A percentile compares a stretch with the other conserved stretches of the same genome.
These are phyloP conservation scores for Lophotis ruficrista DNA, from an alignment of 2,113 vertebrate species.

Conservation along the genomic window DNA sequence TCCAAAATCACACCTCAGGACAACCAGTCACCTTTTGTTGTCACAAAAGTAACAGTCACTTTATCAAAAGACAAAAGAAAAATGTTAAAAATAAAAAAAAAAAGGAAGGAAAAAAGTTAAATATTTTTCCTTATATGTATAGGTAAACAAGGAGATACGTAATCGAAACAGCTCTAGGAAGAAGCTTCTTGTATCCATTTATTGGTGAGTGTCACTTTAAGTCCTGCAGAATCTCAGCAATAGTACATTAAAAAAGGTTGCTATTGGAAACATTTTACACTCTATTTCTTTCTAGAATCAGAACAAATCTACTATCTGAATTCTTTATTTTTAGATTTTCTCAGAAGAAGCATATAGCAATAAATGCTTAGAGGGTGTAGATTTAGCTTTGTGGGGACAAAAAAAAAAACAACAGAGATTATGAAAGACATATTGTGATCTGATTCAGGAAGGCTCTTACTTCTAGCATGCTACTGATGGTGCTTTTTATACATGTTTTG, in stretches of 20 bases:
- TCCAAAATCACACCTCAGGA: not conserved
- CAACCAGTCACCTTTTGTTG: not conserved
- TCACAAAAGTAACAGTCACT: not conserved
- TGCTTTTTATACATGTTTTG: not conserved
- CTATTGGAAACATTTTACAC: not conserved
- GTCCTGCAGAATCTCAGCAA: not conserved
- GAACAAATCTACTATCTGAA: not conserved
- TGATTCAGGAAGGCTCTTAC: not conserved
- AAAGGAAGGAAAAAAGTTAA: not conserved
- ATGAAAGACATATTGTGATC: not conserved
- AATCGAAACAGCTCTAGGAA: not conserved
- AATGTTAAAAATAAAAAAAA: not conserved
- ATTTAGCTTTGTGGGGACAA: not conserved
- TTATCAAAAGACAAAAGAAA: not conserved
- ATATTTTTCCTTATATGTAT: not conserved
- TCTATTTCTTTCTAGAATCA: not conserved
- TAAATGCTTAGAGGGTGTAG: not conserved
- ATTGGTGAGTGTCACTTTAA: not conserved
- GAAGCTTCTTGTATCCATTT: not conserved
- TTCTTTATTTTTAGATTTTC: not conserved
- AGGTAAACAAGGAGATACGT: not conserved
- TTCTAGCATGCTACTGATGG: not conserved
- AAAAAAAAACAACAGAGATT: not conserved
- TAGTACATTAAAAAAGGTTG: not conserved
- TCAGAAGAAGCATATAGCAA: not conserved